Conservation (phyloP, 2,797 vertebrate genomes). For the Pseudochaenichthys georgianus region DNA sequence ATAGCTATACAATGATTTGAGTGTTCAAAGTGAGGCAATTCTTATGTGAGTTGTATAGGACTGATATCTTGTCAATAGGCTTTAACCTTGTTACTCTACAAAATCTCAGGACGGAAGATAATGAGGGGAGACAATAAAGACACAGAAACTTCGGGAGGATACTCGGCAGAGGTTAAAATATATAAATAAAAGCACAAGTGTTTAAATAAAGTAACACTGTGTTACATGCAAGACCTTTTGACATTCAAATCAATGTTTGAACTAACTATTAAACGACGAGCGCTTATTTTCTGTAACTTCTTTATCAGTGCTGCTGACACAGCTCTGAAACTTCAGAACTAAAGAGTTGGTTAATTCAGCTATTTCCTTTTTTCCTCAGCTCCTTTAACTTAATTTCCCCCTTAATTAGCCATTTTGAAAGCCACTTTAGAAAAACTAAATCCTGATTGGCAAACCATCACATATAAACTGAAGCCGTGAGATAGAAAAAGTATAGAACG, state of each 20-base stretch:
- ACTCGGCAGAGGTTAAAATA: too few relatives aligned
- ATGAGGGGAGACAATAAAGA: neutral
- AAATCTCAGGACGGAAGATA: neutral
- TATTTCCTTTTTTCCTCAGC: constrained; percentile 15
- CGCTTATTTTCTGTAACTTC: constrained; percentile 10
- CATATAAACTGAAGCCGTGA: constrained; percentile 4
- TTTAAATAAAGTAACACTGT: neutral
- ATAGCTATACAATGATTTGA: neutral
- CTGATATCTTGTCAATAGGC: neutral
- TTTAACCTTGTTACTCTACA: neutral
- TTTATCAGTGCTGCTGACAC: constrained; percentile 29
- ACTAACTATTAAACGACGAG: neutral
- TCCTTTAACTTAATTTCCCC: constrained; percentile 22
- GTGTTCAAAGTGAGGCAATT: neutral
- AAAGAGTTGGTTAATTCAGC: constrained; percentile 13
- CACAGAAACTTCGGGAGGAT: too few relatives aligned
- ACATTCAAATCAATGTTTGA: neutral
- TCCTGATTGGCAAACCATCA: constrained; percentile 41
- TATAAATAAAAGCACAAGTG: neutral
- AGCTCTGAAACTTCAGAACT: constrained; percentile 19
- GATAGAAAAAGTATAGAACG: neutral
- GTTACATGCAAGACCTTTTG: neutral
- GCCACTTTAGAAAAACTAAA: constrained; percentile 32
- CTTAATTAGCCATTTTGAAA: constrained; percentile 43
- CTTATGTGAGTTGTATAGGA: neutral